Evolutionary conservation across 2,797 vertebrate species (phyloP).

Genomic region (Hippopotamyrus pictus): DNA sequence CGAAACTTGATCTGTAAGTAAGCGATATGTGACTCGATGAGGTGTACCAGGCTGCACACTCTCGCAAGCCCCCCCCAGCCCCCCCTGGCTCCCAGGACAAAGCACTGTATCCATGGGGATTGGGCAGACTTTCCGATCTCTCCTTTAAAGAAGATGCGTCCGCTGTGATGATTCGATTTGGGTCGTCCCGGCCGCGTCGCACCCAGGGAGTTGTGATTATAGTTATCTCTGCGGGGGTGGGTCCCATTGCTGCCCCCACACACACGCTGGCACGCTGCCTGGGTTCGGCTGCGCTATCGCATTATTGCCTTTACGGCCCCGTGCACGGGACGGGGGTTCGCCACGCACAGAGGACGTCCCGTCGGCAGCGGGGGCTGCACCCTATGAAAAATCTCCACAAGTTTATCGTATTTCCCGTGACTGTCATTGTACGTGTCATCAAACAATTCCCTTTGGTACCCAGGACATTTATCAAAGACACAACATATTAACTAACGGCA

Average conservation of each 20-base stretch:
- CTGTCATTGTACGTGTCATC: neutral
- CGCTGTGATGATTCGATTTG: neutral
- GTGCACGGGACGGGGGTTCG: too few relatives aligned
- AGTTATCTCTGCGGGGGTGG: slow-evolving; percentile 56
- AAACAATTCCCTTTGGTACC: neutral
- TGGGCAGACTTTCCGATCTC: neutral
- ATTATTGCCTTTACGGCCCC: neutral
- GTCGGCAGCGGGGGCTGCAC: neutral
- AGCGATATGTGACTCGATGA: neutral
- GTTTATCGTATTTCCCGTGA: neutral
- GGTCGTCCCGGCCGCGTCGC: slow-evolving; percentile 33
- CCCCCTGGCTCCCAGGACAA: neutral
- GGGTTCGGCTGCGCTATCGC: neutral
- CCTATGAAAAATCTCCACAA: neutral
- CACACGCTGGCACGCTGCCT: neutral
- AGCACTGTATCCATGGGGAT: neutral
- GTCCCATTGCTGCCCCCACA: neutral
- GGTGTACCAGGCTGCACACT: neutral
- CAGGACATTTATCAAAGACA: neutral
- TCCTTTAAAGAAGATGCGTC: neutral
- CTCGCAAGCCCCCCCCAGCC: neutral
- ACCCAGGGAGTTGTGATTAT: slow-evolving; percentile 54
- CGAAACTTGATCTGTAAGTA: neutral
- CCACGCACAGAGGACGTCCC: neutral
- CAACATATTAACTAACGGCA: neutral